Evolutionary conservation across 2,888 invertebrate genomes (phyloP), one percentile per base, ranked within the genome.

Genomic region (Ectemnius cavifrons): DNA sequence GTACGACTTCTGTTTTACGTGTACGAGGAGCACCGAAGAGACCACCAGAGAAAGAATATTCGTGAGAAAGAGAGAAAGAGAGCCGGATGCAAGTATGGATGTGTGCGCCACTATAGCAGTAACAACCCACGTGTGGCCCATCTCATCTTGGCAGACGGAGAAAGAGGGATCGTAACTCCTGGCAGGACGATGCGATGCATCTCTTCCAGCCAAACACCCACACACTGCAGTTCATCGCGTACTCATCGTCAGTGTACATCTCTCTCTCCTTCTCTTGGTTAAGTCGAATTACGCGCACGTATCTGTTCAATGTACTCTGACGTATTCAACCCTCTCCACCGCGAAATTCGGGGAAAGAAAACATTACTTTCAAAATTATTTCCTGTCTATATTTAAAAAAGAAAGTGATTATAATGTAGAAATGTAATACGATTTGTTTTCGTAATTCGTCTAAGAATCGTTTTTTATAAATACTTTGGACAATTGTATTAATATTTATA

Each of bases 171-270:
- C 62, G 70, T 81, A 81, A 81, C 73, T 81, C 73, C 75, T 79
- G 71, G 73, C 79, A 79, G 69, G 81, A 79, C 73, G 72, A 81
- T 81, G 71, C 81, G 81, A 81, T 81, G 77, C 81, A 81, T 81
- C 81, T 77, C 77, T 81, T 77, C 77, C 74, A 62, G 23, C 59
- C 37, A 28, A 28, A 70, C 81, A 62, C 81, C 81, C 73, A 81
- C 81, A 71, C 73, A 67, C 28, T 57, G 46, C 37, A 27, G 23
- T 59, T 37, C 63, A 47, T 18, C 63, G 59, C 57, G 60, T 63
- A 45, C 61, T 72, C 76, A 66, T 66, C 71, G 63, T 77, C 78
- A 49, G 37, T 37, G 37, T 11, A 37, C 37, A 11, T 16, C 4
- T 52, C n/a, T 0, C 16, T 52, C 6, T 14, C 52, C 5, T 14